These are phyloP conservation scores for Sinelater perroti DNA, from an alignment of 2,888 invertebrate genomes.

Conservation along the genomic window DNA sequence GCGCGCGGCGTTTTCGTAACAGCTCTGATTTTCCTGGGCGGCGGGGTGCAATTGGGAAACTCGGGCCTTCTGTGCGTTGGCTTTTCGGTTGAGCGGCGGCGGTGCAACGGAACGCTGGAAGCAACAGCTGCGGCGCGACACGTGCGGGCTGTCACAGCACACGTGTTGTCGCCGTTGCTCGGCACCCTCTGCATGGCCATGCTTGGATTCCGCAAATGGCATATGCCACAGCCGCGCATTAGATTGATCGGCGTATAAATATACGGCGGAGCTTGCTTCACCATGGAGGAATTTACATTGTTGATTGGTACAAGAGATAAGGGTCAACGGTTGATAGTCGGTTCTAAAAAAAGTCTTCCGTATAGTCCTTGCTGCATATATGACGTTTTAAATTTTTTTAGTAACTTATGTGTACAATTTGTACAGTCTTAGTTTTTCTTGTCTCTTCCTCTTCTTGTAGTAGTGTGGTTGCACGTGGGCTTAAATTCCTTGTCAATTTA, in stretches of 20 bases:
- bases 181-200: constrained; percentile 14
- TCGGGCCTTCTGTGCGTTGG: background rate
- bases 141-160: constrained; percentile 23
- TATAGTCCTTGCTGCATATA: no score
- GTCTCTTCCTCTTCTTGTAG: no score
- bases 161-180: constrained; percentile 7
- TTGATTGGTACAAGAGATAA: no score
- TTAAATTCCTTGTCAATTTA: no score
- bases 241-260: background rate
- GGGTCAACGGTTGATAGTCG: no score
- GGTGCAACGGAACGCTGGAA: background rate
- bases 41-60: background rate
- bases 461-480: no score
- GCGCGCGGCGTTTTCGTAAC: no score
- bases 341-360: no score
- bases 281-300: no score
- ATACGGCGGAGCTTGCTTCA: background rate
- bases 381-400: no score
- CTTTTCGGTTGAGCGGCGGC: background rate
- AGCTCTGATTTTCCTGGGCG: background rate
- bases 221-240: constrained; percentile 1
- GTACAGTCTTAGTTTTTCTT: no score
- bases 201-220: constrained; percentile 9
- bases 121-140: constrained; percentile 21
- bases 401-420: no score